Conservation (phyloP, 2,797 vertebrate genomes). For the Cyprinodon diabolis region DNA sequence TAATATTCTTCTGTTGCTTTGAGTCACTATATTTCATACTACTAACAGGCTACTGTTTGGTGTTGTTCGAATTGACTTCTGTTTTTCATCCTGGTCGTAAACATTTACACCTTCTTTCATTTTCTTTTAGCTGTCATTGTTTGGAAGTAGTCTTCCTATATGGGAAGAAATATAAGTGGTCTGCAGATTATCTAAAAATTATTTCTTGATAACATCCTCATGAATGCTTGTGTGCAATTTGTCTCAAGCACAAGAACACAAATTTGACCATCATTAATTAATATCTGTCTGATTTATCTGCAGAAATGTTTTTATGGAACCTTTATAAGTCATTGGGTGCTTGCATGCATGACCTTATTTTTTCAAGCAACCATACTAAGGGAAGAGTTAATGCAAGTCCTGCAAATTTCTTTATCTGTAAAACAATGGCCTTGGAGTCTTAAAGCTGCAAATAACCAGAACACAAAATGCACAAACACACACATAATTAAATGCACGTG, state of each 20-base stretch:
- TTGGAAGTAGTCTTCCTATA: not conserved
- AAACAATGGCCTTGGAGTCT: slow-evolving; percentile 6
- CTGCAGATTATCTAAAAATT: not conserved
- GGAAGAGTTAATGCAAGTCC: slow-evolving; percentile 11
- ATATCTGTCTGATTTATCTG: not conserved
- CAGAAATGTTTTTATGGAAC: slow-evolving; percentile 6
- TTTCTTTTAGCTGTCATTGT: not conserved
- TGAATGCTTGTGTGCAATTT: not conserved
- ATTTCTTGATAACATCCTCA: not conserved
- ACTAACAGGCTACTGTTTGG: too few relatives aligned
- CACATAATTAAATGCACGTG: slow-evolving; percentile 1
- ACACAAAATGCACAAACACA: slow-evolving; percentile 8
- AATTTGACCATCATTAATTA: not conserved
- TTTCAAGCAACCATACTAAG: slow-evolving; percentile 42
- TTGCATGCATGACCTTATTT: slow-evolving; percentile 29
- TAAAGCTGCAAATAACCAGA: slow-evolving; percentile 36
- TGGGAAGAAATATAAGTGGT: not conserved
- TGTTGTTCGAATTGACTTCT: too few relatives aligned
- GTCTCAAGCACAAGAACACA: not conserved
- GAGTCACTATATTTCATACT: not conserved
- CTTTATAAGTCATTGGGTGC: not conserved
- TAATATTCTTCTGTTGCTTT: not conserved
- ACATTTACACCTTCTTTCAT: too few relatives aligned
- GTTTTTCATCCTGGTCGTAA: not conserved
- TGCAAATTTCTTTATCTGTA: not conserved